These are phyloP conservation scores for Leptopilina clavipes DNA, from an alignment of 1,140 invertebrate genomes.

Conservation along the genomic window DNA sequence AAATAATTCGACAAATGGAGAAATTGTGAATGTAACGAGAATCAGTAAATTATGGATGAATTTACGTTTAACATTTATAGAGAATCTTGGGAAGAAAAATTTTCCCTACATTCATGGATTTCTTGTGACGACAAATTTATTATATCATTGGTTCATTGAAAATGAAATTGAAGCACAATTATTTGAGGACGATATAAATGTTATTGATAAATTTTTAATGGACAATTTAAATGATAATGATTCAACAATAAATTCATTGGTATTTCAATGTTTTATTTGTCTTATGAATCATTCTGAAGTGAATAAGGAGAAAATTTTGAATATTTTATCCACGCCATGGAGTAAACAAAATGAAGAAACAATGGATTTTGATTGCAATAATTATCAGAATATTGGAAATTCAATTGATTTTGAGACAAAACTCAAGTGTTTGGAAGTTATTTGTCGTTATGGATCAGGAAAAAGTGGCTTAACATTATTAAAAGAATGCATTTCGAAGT, in stretches of 20 bases:
- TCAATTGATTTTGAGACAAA: slow-evolving; percentile 56
- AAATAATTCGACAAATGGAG: slow-evolving; percentile 27
- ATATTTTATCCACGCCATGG: slow-evolving; percentile 60
- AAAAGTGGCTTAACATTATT: slow-evolving; percentile 59
- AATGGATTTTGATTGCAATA: slow-evolving; percentile 46
- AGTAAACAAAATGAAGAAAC: slow-evolving; percentile 44
- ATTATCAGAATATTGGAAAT: slow-evolving; percentile 51
- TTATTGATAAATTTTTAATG: slow-evolving; percentile 48
- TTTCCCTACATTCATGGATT: slow-evolving; percentile 55
- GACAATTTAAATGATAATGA: slow-evolving; percentile 41
- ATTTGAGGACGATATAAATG: slow-evolving; percentile 55
- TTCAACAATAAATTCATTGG: slow-evolving; percentile 40
- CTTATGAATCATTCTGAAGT: slow-evolving; percentile 60
- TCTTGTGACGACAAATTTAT: slow-evolving; percentile 54
- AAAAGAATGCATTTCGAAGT: slow-evolving; percentile 50
- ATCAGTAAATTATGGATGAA: slow-evolving; percentile 59
- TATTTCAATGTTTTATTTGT: slow-evolving; percentile 61
- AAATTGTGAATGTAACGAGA: slow-evolving; percentile 43
- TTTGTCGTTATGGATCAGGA: slow-evolving; percentile 56
- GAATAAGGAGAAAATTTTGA: slow-evolving; percentile 57
- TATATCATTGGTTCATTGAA: slow-evolving; percentile 57
- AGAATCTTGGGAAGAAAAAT: slow-evolving; percentile 47
- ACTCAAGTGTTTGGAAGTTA: slow-evolving; percentile 60
- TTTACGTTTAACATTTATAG: slow-evolving; percentile 52
- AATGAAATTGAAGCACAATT: slow-evolving; percentile 52